Evolutionary conservation across 2,888 invertebrate genomes (phyloP).

Genomic region (Apodemia hepburni): DNA sequence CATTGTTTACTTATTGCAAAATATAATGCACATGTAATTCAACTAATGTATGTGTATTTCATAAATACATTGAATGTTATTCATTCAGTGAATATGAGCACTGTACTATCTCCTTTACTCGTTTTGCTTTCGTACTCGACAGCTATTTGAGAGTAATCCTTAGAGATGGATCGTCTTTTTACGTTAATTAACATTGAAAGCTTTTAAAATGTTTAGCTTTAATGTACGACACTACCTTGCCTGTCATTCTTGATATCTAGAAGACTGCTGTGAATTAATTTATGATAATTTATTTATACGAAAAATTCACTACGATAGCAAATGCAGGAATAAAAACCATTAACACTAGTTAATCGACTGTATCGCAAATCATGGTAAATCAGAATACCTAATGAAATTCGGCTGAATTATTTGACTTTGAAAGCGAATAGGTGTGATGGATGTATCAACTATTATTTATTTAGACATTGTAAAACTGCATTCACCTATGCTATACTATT

Average conservation of each 20-base stretch:
- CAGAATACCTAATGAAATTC: too few relatives aligned
- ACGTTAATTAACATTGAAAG: slow-evolving; percentile 13
- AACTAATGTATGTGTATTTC: not conserved
- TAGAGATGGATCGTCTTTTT: slow-evolving; percentile 15
- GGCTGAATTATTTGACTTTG: too few relatives aligned
- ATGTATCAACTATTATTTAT: too few relatives aligned
- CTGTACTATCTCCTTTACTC: not conserved
- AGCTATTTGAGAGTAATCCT: slow-evolving; percentile 16
- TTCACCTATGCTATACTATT: too few relatives aligned
- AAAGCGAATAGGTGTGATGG: too few relatives aligned
- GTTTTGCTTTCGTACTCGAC: slow-evolving; percentile 13
- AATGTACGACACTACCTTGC: slow-evolving; percentile 14
- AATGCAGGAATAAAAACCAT: too few relatives aligned
- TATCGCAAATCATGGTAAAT: too few relatives aligned
- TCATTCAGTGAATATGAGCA: not conserved
- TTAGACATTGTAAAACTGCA: too few relatives aligned
- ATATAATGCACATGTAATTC: not conserved
- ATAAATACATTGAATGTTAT: not conserved
- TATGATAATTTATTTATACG: not conserved
- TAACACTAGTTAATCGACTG: too few relatives aligned
- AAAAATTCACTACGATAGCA: not conserved
- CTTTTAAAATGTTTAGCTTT: slow-evolving; percentile 11
- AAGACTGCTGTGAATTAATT: not conserved
- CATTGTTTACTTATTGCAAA: not conserved
- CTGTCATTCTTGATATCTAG: not conserved